Evolutionary conservation across 1,140 invertebrate genomes (phyloP).

Genomic region (Pygmarrhopalites habei): DNA sequence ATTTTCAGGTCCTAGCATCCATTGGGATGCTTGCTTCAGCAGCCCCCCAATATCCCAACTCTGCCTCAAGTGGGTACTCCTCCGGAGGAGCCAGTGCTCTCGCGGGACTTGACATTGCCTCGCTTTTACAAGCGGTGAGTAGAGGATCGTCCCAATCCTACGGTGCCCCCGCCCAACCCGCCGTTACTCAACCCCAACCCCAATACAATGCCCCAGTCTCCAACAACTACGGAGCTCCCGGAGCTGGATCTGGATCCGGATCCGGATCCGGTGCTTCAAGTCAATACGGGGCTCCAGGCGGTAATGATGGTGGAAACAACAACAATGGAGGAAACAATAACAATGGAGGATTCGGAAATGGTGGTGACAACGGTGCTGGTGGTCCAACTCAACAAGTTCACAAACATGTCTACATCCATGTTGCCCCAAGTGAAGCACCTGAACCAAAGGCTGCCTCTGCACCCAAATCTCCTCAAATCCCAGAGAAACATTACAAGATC

Average conservation of each 20-base stretch:
- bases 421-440: conserved; percentile 49
- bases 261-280: background rate
- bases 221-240: background rate
- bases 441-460: conserved; percentile 59
- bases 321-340: background rate
- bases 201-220: background rate
- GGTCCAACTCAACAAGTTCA: conserved; percentile 48
- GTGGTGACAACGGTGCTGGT: conserved; percentile 47
- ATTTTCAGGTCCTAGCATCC: conserved; percentile 9
- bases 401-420: conserved; percentile 77
- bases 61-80: conserved; percentile 28
- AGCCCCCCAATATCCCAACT: conserved; percentile 17
- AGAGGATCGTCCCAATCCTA: conserved; percentile 48
- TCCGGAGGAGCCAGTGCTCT: conserved; percentile 34
- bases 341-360: conserved; percentile 47
- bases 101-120: conserved; percentile 32
- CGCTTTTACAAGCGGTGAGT: conserved; percentile 33
- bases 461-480: conserved; percentile 48
- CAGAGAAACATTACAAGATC: conserved; percentile 80
- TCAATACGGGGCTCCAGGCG: background rate
- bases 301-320: background rate
- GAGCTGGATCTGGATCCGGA: background rate
- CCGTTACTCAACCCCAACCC: background rate
- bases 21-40: conserved; percentile 11
- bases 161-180: conserved; percentile 51